Base-by-base conservation (phyloP, 1,140 invertebrate genomes). In the Prorops nasuta region DNA sequence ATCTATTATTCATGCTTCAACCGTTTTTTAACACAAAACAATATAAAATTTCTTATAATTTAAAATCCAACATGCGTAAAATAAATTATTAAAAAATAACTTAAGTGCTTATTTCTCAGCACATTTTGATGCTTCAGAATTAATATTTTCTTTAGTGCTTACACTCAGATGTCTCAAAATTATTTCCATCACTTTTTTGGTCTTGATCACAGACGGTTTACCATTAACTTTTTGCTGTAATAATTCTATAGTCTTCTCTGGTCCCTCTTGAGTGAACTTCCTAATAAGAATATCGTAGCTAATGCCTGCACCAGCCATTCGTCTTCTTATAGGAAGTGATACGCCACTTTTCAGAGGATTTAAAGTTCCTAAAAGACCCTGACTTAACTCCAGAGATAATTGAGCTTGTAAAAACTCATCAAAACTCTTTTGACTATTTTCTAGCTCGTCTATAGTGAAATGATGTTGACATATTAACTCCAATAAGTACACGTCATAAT, bases 401-500 rank as follows among this genome's bases (percentile, higher is more conserved):
- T 28, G 24, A 28, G 24, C 10, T 28, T 28, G 4, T 6, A 28
- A 6, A 6, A 10, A 28, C 4, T 28, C 24, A 10, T 28, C 10
- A 14, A 49, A 49, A 49, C 38, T 41, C 28, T 22, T 15, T 14
- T 17, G 18, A 20, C 28, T 40, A 14, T n/a, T 15, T 12, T 32
- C 1, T 15, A 49, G 31, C 15, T 49, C 21, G 12, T 40, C 21
- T 3, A n/a, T 19, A 3, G 21, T 41, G 35, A 49, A 49, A 16
- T 49, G 22, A 35, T 49, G 38, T 7, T 3, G 6, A 9, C 20
- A 17, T 12, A 49, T n/a, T 16, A 31, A 42, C 16, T 47, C 35
- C 15, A 52, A 21, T 15, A 42, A 16, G 3, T 32, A n/a, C 0
- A 37, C 50, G 24, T 52, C 50, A 16, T 52, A 41, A 8, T 1